Evolutionary conservation across 2,113 vertebrate species (phyloP).

Genomic region (Pseudopodoces humilis): DNA sequence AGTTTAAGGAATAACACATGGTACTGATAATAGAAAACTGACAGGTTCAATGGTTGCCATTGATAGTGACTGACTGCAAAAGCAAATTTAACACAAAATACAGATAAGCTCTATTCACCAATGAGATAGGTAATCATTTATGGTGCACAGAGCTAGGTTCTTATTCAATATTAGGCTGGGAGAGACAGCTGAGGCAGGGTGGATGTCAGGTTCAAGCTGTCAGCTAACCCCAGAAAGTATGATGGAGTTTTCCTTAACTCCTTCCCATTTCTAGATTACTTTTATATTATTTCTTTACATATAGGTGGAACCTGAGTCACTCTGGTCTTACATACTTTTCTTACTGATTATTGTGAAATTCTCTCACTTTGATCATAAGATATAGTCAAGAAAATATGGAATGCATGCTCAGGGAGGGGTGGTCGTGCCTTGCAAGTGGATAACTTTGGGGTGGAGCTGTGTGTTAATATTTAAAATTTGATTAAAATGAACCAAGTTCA

Average conservation of each 20-base stretch:
- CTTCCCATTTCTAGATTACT: background rate
- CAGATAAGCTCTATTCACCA: background rate
- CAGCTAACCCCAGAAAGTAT: background rate
- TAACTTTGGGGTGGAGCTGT: background rate
- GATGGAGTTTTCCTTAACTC: background rate
- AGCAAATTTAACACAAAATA: background rate
- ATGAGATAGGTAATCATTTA: background rate
- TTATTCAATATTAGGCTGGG: background rate
- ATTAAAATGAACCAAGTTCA: background rate
- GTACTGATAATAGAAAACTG: background rate
- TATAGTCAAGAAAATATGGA: background rate
- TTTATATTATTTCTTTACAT: background rate
- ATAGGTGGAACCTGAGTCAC: background rate
- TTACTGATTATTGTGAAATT: background rate
- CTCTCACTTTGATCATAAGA: accelerated
- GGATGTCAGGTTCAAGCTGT: background rate
- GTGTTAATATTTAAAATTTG: background rate
- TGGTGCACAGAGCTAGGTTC: background rate
- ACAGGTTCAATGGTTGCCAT: background rate
- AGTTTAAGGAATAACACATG: background rate
- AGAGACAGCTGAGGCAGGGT: background rate
- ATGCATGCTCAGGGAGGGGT: background rate
- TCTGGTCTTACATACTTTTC: background rate
- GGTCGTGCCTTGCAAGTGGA: no score
- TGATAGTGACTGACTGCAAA: background rate